Evolutionary conservation across 92 coral and sea anemone species (phyloP), one percentile per base, ranked within the genome.

Genomic region (Bergia puertoricense): DNA sequence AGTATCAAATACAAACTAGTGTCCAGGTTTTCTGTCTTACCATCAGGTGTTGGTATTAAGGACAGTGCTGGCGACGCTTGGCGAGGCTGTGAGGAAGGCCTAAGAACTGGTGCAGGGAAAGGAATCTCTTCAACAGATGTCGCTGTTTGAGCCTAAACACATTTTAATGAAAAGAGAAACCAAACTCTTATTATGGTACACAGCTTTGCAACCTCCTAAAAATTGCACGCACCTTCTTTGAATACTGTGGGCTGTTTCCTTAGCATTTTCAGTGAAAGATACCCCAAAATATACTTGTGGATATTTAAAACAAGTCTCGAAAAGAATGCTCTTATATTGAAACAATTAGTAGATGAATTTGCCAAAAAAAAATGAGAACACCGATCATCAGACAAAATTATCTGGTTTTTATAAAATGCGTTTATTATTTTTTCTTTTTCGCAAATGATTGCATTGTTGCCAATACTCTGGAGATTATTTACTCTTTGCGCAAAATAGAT

Each of bases 11-110:
- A 42, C 45, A 75, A 42, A 75, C 10, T 40, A 14, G 50, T 14
- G 46, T 44, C 79, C 50, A 75, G 51, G 51, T 30, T 41, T 44
- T 8, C 13, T 3, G 79, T 37, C 87, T 83, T 81, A 92, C 92
- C 97, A 77, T 91, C 95, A 38, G 95, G 95, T 39, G 95, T 94
- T 36, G 97, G 91, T 22, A 79, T 86, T 88, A 92, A 91, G 77
- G 88, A 48, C 8, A 66, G 51, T 23, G 91, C 86, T 10, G 94
- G 89, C 11, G 95, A 74, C 40, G 81, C 85, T 40, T 85, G 94
- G 0, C 77, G 92, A 20, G 95, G 92, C 74, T 89, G 92, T 51
- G 89, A 87, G 45, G 93, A 71, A 8, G 94, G 94, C 59, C 91
- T 90, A 90, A 94, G 97, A 0, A 88, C 93, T 76, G 80, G 90